Conservation (phyloP, 1,140 invertebrate genomes). For the Cyrtorhinus lividipennis region DNA sequence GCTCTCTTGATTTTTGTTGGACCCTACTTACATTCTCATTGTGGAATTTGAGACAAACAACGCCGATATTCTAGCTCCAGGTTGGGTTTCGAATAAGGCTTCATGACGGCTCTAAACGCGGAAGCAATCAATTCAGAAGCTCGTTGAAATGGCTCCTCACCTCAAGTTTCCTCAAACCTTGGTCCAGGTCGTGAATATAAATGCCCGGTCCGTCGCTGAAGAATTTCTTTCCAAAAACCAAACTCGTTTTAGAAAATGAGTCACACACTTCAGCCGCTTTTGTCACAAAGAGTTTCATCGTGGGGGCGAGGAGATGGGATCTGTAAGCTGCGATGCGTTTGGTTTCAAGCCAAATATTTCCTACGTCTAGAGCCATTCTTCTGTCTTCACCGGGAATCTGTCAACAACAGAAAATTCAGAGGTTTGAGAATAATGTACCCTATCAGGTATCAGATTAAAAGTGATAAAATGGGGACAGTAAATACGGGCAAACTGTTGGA, state of each 20-base stretch:
- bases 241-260: not conserved
- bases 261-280: not conserved
- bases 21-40: too few species aligned
- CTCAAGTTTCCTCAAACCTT: not conserved
- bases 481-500: too few species aligned
- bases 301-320: not conserved
- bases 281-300: not conserved
- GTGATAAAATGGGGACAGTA: too few species aligned
- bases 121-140: too few species aligned
- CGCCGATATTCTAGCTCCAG: too few species aligned
- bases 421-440: slow-evolving; percentile 24
- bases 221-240: slow-evolving; percentile 10
- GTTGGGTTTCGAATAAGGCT: too few species aligned
- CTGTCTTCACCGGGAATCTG: slow-evolving; percentile 17
- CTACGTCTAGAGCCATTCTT: slow-evolving; percentile 38
- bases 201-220: not conserved
- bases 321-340: not conserved
- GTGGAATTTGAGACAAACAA: too few species aligned
- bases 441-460: too few species aligned
- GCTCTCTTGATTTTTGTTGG: too few species aligned
- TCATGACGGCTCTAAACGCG: too few species aligned
- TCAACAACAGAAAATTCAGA: not conserved
- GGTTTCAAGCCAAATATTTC: slow-evolving; percentile 44
- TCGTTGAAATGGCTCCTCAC: too few species aligned
- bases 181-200: slow-evolving; percentile 29